Evolutionary conservation across 1,140 invertebrate species (phyloP).

Genomic region (Macrotrachela quadricornifera): DNA sequence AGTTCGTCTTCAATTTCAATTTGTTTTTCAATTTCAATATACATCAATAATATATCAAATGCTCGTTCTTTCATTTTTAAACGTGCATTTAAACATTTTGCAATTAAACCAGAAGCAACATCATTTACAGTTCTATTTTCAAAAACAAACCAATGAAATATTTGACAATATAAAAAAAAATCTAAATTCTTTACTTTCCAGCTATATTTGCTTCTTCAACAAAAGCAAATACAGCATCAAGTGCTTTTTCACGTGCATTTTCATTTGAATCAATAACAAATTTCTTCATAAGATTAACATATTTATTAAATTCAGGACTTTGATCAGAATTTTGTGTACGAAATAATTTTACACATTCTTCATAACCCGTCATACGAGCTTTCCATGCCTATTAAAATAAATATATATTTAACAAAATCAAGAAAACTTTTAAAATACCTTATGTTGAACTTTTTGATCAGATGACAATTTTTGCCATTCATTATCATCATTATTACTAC

Average conservation of each 20-base stretch:
- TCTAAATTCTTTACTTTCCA: slow-evolving; percentile 36
- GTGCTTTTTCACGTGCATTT: slow-evolving; percentile 76
- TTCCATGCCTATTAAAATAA: slow-evolving; percentile 52
- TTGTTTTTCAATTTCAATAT: slow-evolving; percentile 81
- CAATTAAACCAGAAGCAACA: slow-evolving; percentile 63
- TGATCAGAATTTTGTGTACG: slow-evolving; percentile 52
- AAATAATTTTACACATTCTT: slow-evolving; percentile 71
- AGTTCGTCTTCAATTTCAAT: slow-evolving; percentile 62
- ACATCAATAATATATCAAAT: slow-evolving; percentile 68
- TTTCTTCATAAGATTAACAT: slow-evolving; percentile 70
- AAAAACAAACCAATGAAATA: not conserved
- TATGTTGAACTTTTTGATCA: slow-evolving; percentile 72
- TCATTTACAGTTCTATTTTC: slow-evolving; percentile 52
- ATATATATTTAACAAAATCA: not conserved
- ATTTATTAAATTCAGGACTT: slow-evolving; percentile 73
- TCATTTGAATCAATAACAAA: slow-evolving; percentile 84
- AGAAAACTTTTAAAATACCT: slow-evolving; percentile 33
- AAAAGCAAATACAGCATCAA: slow-evolving; percentile 68
- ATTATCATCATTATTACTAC: slow-evolving; percentile 38
- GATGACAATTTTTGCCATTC: slow-evolving; percentile 74
- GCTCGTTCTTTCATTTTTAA: slow-evolving; percentile 73
- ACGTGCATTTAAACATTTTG: slow-evolving; percentile 74
- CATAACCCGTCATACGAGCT: slow-evolving; percentile 70
- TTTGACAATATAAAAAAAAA: not conserved
- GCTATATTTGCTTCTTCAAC: slow-evolving; percentile 30